Evolutionary conservation across 1,140 invertebrate genomes (phyloP), one percentile per base, ranked within the genome.

Genomic region (Conopomorpha cramerella): DNA sequence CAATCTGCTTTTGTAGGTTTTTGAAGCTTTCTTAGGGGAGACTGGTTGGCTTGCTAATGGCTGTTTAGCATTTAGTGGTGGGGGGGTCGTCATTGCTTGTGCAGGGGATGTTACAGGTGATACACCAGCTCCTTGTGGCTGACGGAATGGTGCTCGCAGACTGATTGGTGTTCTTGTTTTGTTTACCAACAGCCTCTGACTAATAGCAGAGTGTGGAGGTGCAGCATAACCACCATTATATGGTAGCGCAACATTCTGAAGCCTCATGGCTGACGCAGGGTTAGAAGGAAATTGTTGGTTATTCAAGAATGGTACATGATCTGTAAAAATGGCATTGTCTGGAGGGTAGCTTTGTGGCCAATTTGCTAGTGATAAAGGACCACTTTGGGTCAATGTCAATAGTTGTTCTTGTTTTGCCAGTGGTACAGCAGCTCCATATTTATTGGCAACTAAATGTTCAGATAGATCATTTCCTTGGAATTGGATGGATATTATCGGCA

Each of bases 1-100:
- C 8, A 81, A 51, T 25, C 82, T 61, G 29, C 80, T 83, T 43
- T 82, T 86, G 38, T 83, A 87, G 13, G 62, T 82, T 61, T 23
- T 23, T 4, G 35, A 77, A 47, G 45, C 80, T 43, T 63, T 80
- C 53, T 59, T 71, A 8, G 67, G 67, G 16, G 67, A 76, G 11
- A 41, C 6, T 30, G 56, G 48, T 40, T 60, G 63, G 16, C 41
- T 58, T n/a, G n/a, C n/a, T n/a, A n/a, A n/a, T n/a, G n/a, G n/a
- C n/a, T n/a, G n/a, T n/a, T n/a, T n/a, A n/a, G n/a, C n/a, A n/a
- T n/a, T n/a, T n/a, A n/a, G n/a, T 31, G 35, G 29, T 13, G 41
- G 17, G 26, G 44, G 38, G 30, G 49, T 29, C 11, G 42, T 13
- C 13, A 51, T 43, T 34, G 50, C 46, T 2, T 39, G 31, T 32